These are phyloP conservation scores for Aphodius granarius DNA, from an alignment of 2,888 invertebrate genomes.

Conservation along the genomic window DNA sequence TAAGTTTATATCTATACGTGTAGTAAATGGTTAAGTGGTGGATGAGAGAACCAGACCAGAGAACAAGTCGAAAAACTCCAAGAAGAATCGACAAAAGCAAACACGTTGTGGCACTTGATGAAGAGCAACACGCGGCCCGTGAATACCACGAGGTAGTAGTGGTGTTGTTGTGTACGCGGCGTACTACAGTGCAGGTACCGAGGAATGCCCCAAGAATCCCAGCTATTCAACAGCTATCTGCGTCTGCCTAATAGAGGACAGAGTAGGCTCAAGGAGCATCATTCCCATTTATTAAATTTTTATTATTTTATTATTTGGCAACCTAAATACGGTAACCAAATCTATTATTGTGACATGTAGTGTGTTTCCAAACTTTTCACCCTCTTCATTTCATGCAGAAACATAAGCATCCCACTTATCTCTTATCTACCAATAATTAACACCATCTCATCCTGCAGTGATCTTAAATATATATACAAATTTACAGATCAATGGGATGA, in stretches of 20 bases:
- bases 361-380: no score
- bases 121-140: background rate
- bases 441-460: no score
- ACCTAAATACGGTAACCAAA: no score
- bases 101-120: background rate
- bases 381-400: no score
- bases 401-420: no score
- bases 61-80: background rate
- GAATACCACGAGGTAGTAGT: conserved; percentile 2
- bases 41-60: no score
- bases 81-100: background rate
- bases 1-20: background rate
- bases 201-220: conserved; percentile 7
- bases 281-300: no score
- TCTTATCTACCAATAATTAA: no score
- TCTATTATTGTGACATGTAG: no score
- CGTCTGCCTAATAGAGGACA: background rate
- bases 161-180: background rate
- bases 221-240: conserved; percentile 10
- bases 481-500: no score
- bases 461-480: no score
- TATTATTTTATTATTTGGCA: no score
- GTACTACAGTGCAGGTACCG: background rate
- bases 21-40: background rate
- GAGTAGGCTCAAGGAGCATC: background rate